Evolutionary conservation across 2,888 invertebrate genomes (phyloP), one percentile per base, ranked within the genome.

Genomic region (Sinopyrophorus schimmeli): DNA sequence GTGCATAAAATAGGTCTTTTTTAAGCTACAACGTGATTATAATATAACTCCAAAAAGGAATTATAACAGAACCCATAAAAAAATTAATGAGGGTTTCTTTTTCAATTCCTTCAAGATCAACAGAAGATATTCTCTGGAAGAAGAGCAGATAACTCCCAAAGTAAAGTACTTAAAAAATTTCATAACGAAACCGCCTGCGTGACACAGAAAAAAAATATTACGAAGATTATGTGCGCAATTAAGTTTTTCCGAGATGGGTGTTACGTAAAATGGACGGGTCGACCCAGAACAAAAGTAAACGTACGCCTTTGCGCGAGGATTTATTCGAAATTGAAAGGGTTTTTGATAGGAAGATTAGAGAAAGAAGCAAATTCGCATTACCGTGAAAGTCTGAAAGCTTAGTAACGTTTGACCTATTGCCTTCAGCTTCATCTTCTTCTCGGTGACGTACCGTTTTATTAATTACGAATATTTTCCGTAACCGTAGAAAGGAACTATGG

Each of bases 251-350:
- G n/a, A n/a, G n/a, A n/a, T n/a, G n/a, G n/a, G n/a, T 11, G 31
- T 41, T 41, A 41, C 21, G 31, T 41, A 41, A 41, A 35, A 16
- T n/a, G n/a, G n/a, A n/a, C n/a, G n/a, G n/a, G n/a, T n/a, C n/a
- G n/a, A 23, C 5, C 14, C 12, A 27, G 38, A 17, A 18, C 18
- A 38, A 3, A n/a, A 18, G 20, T 12, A 28, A 18, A 28, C 18
- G 17, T 18, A 40, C 27, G 17, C 30, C 15, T 30, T 9, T 23
- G 15, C 23, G 31, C 31, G 24, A 20, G 31, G 24, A 41, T 41
- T 24, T 31, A 20, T 10, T 31, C 24, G 41, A 31, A 41, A 41
- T 41, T 31, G 41, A 41, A 41, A 41, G 41, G 41, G 30, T 31
- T 31, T 21, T 30, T 31, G 17, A 20, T 4, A 6, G 14, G 11